Evolutionary conservation across 2,797 vertebrate species (phyloP), one percentile per base, ranked within the genome.

Genomic region (Vireo griseus): DNA sequence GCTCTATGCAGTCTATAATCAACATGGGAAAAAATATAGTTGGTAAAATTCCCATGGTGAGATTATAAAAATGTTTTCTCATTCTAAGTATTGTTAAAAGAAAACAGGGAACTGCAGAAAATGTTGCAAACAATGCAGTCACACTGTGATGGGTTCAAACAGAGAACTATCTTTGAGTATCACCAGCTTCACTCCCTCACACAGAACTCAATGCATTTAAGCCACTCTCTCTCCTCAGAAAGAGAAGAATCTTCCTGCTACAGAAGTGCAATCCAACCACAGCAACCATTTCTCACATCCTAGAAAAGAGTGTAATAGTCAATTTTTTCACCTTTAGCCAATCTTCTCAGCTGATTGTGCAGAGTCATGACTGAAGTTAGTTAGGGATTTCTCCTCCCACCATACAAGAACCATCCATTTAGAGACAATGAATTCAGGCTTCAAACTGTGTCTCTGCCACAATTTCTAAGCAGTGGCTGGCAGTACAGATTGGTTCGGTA

Each of bases 271-370:
- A 84, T 68, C 19, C 17, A 61, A 10, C 37, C 40, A 59, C 25
- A 83, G 37, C 16, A 74, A 35, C 3, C 3, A 24, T 35, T 75
- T 72, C 52, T 88, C 13, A 88, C 40, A 31, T 78, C 15, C 16
- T 8, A 57, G 26, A 28, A 66, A 77, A 65, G 5, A 42, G 12
- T 5, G 2, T 10, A 52, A 61, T 22, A 57, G 13, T n/a, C 1
- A 3, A n/a, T 11, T 45, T 54, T 84, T 86, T 61, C 47, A 52
- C 11, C 50, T 88, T 81, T 42, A 75, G 17, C 16, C 35, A n/a
- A 3, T 50, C 6, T 37, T 47, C 31, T 50, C 31, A 16, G 10
- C 50, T 65, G 31, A 40, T 2, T 81, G n/a, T 0, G 0, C 10
- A 44, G 11, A 66, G 31, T 26, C 20, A n/a, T 31, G 17, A 14